These are phyloP conservation scores for Dipodomys merriami DNA, from an alignment of 2,113 vertebrate species.

Conservation along the genomic window DNA sequence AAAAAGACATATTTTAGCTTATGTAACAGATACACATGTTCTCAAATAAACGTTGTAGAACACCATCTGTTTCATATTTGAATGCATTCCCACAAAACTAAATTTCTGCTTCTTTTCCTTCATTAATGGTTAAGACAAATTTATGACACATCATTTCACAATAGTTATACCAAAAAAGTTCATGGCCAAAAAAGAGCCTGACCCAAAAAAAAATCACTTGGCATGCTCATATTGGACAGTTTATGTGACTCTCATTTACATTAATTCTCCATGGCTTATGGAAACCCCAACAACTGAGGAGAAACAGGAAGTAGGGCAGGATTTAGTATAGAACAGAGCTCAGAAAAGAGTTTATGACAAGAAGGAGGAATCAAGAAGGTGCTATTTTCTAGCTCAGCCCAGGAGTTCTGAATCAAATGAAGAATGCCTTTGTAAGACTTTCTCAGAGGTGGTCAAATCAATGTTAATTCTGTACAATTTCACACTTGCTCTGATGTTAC, in stretches of 20 bases:
- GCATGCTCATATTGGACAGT: constrained; percentile 77
- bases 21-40: constrained; percentile 81
- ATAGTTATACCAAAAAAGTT: constrained; percentile 74
- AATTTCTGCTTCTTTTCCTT: constrained; percentile 78
- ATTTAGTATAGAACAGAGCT: constrained; percentile 45
- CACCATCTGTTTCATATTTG: constrained; percentile 79
- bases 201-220: constrained; percentile 37
- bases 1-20: constrained; percentile 83
- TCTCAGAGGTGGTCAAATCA: constrained; percentile 37
- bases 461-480: neutral
- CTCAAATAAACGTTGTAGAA: constrained; percentile 82
- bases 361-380: neutral
- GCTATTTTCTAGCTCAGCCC: neutral
- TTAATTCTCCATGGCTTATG: neutral
- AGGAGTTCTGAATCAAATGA: neutral
- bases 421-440: constrained; percentile 3
- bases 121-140: constrained; percentile 77
- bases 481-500: neutral
- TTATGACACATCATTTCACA: constrained; percentile 82
- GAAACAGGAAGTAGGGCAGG: neutral
- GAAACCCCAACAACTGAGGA: neutral
- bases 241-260: constrained; percentile 12
- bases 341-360: constrained; percentile 16
- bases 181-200: constrained; percentile 73
- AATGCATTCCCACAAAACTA: constrained; percentile 77